Conservation (phyloP, 2,113 vertebrate genomes). For the Gymnobelideus leadbeateri region DNA sequence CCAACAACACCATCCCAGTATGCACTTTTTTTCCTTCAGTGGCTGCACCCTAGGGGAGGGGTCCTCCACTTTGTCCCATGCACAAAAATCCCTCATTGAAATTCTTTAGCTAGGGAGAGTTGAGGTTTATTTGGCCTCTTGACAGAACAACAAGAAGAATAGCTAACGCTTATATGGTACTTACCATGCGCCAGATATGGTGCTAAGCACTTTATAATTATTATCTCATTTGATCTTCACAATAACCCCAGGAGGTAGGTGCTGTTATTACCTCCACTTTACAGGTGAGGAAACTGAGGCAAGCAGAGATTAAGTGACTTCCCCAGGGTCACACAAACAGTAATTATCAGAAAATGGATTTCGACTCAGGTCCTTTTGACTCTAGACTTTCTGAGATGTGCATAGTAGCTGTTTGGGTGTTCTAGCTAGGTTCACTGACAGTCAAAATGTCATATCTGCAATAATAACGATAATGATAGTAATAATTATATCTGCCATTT, state of each 20-base stretch:
- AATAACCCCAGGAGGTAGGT: not conserved
- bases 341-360: not conserved
- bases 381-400: not conserved
- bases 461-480: not conserved
- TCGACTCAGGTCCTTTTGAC: not conserved
- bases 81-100: not conserved
- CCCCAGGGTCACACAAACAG: not conserved
- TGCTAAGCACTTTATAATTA: not conserved
- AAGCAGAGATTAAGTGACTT: not conserved
- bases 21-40: not conserved
- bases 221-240: not conserved
- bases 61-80: not conserved
- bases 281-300: not conserved
- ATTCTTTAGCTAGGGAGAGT: not conserved
- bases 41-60: not conserved
- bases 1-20: not conserved
- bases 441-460: not conserved
- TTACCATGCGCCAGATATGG: not conserved
- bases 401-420: not conserved
- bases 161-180: not conserved
- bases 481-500: not conserved
- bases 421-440: conserved; percentile 25
- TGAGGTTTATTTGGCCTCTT: too few relatives aligned
- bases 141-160: not conserved
- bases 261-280: not conserved